These are phyloP conservation scores for Alectura lathami DNA, from an alignment of 2,113 vertebrate genomes.

Conservation along the genomic window DNA sequence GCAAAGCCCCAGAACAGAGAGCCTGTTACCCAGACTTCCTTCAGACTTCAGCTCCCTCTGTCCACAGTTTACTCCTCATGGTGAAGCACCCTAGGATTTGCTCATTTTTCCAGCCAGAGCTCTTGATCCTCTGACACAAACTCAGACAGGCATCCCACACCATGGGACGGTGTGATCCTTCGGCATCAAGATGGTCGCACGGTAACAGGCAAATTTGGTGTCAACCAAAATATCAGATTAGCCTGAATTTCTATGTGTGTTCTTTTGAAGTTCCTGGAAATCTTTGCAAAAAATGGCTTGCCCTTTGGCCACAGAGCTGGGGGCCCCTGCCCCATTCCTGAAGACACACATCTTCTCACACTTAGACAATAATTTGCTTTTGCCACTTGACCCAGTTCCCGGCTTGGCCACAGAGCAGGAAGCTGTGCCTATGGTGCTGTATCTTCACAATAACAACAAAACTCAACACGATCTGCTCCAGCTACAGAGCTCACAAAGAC, in stretches of 20 bases:
- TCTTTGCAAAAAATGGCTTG: background rate
- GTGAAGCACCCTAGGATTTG: background rate
- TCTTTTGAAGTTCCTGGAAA: background rate
- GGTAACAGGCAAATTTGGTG: background rate
- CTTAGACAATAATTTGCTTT: background rate
- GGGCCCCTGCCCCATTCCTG: background rate
- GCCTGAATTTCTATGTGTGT: background rate
- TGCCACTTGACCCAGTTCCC: background rate
- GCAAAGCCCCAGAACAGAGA: background rate
- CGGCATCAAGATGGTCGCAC: rapidly evolving
- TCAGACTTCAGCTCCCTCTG: background rate
- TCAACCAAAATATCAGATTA: background rate
- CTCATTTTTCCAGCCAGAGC: background rate
- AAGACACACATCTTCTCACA: background rate
- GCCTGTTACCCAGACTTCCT: background rate
- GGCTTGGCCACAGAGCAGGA: background rate
- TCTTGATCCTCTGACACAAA: background rate
- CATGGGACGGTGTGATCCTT: rapidly evolving
- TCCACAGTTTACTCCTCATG: background rate
- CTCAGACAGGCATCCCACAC: background rate
- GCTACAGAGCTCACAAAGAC: background rate
- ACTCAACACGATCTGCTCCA: background rate
- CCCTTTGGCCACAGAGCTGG: background rate
- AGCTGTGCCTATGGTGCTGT: background rate
- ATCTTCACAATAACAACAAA: background rate